phyloP scores from a whole-genome alignment of 2,113 vertebrate species.

The Lampris megalopsis region DNA sequence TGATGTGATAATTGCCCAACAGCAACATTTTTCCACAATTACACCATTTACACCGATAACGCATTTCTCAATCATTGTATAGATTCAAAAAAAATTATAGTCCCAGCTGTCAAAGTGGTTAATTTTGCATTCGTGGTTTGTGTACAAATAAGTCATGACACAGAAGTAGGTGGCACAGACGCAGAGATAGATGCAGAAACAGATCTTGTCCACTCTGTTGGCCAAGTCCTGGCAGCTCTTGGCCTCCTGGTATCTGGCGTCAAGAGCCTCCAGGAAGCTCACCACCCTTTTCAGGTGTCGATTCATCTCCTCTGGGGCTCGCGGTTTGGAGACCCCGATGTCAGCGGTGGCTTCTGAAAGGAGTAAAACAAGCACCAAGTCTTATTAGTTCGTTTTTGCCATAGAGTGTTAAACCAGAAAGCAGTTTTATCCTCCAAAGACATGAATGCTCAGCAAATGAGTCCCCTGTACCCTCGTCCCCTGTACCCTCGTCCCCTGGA shows the following conservation, averaged over 20 bases:
- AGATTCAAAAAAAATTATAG: background rate
- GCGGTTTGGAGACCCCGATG: constrained; percentile 30
- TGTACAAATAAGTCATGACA: constrained; percentile 36
- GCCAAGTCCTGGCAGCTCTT: constrained; percentile 41
- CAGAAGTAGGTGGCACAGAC: constrained; percentile 35
- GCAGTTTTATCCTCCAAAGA: no score
- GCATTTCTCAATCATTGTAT: no score
- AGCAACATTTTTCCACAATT: no score
- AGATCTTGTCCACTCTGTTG: constrained; percentile 60
- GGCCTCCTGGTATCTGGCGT: constrained; percentile 16
- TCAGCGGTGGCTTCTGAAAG: constrained; percentile 45
- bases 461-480: constrained; percentile 5
- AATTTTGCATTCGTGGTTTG: background rate
- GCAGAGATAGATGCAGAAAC: constrained; percentile 64
- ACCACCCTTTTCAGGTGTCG: constrained; percentile 57
- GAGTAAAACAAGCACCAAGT: background rate
- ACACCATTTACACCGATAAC: no score
- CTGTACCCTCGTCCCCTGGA: constrained; percentile 34
- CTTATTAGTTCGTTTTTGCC: no score
- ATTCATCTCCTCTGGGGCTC: constrained; percentile 16
- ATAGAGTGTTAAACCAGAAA: no score
- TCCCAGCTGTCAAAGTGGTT: constrained; percentile 75
- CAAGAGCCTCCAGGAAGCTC: constrained; percentile 59
- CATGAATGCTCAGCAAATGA: background rate
- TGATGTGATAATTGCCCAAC: no score